Conservation (phyloP, 1,140 invertebrate species). For the Himalopsyche phryganea region DNA sequence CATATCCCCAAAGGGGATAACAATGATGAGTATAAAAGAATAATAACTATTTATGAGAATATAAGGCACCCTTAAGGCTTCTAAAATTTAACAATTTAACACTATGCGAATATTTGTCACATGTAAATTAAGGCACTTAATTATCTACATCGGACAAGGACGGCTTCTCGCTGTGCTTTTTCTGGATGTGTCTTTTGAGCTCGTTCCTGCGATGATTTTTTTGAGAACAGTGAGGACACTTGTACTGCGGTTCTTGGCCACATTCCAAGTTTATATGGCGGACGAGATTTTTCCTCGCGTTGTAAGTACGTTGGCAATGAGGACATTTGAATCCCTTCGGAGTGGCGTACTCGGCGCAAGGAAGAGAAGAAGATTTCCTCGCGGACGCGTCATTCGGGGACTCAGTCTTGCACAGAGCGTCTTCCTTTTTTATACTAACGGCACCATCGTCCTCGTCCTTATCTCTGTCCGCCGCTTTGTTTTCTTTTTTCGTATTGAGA, state of each 20-base stretch:
- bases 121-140: no score
- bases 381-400: neutral
- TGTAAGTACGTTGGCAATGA: conserved; percentile 57
- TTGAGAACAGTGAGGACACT: conserved; percentile 59
- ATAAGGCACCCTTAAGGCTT: no score
- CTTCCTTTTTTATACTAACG: no score
- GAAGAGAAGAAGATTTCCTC: conserved; percentile 28
- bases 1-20: no score
- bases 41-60: no score
- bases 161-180: conserved; percentile 44
- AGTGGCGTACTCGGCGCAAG: conserved; percentile 47
- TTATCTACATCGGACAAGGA: neutral
- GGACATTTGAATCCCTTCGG: conserved; percentile 48
- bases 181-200: conserved; percentile 55
- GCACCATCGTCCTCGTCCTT: no score
- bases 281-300: conserved; percentile 58
- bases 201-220: conserved; percentile 53
- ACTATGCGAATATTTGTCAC: no score
- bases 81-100: no score
- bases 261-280: conserved; percentile 66
- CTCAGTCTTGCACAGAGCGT: no score
- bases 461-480: no score
- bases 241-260: conserved; percentile 63
- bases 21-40: no score
- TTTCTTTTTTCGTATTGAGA: no score